Percentiles rank a stretch among this genome's conserved stretches.
Conservation (phyloP, 1,140 invertebrate genomes). For the Ylistrum balloti region DNA sequence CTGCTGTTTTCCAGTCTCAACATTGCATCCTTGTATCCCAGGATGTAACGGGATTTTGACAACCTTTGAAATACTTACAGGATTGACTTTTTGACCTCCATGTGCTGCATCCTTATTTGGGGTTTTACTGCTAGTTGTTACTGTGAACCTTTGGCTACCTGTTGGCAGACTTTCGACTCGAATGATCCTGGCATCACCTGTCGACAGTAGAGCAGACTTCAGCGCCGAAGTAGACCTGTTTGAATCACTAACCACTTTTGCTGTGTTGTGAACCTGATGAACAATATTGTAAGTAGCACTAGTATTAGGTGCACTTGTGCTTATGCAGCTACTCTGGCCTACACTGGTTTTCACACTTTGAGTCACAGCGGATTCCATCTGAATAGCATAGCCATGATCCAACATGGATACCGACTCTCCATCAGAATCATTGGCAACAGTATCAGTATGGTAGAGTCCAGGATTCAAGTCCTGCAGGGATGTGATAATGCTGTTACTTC, state of each 20-base stretch:
- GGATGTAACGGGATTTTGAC: not conserved
- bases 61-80: constrained; percentile 13
- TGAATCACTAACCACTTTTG: not conserved
- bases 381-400: constrained; percentile 1
- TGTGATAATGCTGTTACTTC: not conserved
- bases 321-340: not conserved
- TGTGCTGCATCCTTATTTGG: not conserved
- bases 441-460: not conserved
- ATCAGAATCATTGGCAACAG: not conserved
- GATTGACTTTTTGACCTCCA: not conserved
- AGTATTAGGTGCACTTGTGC: not conserved
- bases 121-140: not conserved
- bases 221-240: not conserved
- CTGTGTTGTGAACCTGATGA: not conserved
- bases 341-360: not conserved
- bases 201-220: not conserved
- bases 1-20: not conserved
- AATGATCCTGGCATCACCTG: not conserved
- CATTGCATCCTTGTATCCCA: not conserved
- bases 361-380: not conserved
- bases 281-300: not conserved
- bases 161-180: not conserved
- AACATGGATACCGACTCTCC: not conserved
- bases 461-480: not conserved
- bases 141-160: not conserved